Evolutionary conservation across 2,797 vertebrate species (phyloP), one percentile per base, ranked within the genome.

Genomic region (Characodon lateralis): DNA sequence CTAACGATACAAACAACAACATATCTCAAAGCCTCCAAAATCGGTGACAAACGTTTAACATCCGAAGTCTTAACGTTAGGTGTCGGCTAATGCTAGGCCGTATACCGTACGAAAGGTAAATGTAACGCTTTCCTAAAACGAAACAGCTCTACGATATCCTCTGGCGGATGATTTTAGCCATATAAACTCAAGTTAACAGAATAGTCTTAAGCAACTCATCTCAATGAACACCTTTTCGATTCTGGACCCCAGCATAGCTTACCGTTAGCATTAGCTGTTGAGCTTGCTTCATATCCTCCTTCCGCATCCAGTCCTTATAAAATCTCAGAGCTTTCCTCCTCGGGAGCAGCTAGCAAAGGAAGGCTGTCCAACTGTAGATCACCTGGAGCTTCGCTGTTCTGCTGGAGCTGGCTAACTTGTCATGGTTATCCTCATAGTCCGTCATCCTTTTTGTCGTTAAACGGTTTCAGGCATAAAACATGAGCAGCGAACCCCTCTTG

Each of bases 251-350:
- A 89, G 76, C 78, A 77, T 76, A 87, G 87, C 88, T 89, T 84
- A 88, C 83, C 83, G 51, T 89, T 92, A 91, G 92, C 91, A 86
- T 87, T 89, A 88, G 90, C 89, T 74, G 78, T 86, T 83, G 90
- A 90, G 89, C 85, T 90, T 79, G 93, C 77, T 86, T 92, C 90
- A 91, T 90, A 91, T 88, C 89, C 79, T 92, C 86, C 93, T 95
- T 93, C 93, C 91, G 93, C 91, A 89, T 93, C 90, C 91, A 93
- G 82, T 89, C 77, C 78, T 83, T 72, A 71, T 77, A 82, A 90
- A 94, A 93, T 90, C 91, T 90, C 90, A 85, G 85, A 87, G 89
- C 83, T 92, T 82, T 92, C 88, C 89, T 91, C 80, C 76, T 83
- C 83, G 61, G 87, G 89, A 87, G 89, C 89, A 90, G 71, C 69